Base-by-base conservation (phyloP, 2,113 vertebrate species). In the Dromaius novaehollandiae region DNA sequence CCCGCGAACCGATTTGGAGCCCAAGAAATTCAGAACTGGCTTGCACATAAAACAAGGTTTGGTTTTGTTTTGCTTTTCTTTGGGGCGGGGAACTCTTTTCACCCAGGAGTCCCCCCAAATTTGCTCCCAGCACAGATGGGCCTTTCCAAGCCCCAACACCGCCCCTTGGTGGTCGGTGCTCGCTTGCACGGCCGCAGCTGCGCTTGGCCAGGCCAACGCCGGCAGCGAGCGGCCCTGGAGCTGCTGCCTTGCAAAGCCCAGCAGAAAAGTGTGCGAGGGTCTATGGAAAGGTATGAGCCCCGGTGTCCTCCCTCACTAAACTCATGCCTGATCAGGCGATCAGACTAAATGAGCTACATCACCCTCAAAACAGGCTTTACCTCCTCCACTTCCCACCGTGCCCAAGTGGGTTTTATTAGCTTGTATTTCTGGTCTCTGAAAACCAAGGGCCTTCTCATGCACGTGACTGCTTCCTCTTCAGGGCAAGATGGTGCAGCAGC, bases 101-200 rank as follows among this genome's bases (percentile, higher is more conserved):
- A 51, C 61, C 17, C 13, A 18, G 8, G 75, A 74, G 24, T 17
- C 75, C 82, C 48, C 91, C 82, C 61, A 80, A 0, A 68, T 68
- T 48, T 42, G 19, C 56, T 18, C 34, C 24, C 51, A 19, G 30
- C 11, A 19, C 16, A 0, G 1, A 11, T 0, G 48, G 2, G 71
- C 36, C 3, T 63, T 80, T 94, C 75, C 15, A 25, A 97, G 93
- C 96, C 96, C 85, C 93, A 95, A 96, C 82, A 97, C 51, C 85
- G 95, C 96, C 96, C 91, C 96, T 91, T 36, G 5, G 95, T 93
- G 96, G 96, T 80, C 78, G 80, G 16, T 92, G 50, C 18, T 5
- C 8, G 21, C 56, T 81, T 56, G 82, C 15, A 0, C 3, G 16
- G 0, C 46, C 18, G 46, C 17, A 48, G 46, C 46, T 19, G 46